Percentiles rank a stretch among this genome's conserved stretches.
Conservation (phyloP, 2,797 vertebrate genomes). For the Phalanger gymnotis region DNA sequence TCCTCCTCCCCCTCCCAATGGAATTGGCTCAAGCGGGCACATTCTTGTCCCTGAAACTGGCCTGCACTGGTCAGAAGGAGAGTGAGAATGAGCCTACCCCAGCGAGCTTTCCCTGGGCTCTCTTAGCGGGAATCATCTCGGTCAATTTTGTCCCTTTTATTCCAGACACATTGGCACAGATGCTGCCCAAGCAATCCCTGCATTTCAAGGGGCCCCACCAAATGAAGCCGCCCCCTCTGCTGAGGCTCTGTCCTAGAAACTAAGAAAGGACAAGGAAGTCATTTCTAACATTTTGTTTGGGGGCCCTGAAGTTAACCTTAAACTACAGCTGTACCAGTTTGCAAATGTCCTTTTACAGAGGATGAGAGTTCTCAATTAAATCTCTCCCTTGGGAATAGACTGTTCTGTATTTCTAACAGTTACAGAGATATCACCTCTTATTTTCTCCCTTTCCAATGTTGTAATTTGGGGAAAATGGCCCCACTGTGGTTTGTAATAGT, state of each 20-base stretch:
- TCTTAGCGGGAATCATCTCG: neutral
- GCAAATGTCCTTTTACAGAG: neutral
- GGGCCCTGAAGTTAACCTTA: neutral
- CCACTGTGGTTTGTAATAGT: slow-evolving; percentile 41
- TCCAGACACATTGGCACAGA: neutral
- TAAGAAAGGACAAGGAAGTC: neutral
- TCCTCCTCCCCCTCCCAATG: neutral
- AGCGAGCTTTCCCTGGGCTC: neutral
- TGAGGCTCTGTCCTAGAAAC: neutral
- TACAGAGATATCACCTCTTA: slow-evolving; percentile 63
- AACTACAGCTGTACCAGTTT: neutral
- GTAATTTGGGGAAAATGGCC: slow-evolving; percentile 42
- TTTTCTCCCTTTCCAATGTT: slow-evolving; percentile 67
- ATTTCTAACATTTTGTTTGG: neutral
- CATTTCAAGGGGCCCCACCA: neutral
- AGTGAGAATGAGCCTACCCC: neutral
- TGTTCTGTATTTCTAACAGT: slow-evolving; percentile 57
- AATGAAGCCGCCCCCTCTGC: neutral
- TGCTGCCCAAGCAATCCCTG: neutral
- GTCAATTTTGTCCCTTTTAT: neutral
- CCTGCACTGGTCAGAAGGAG: neutral
- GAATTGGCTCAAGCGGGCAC: neutral
- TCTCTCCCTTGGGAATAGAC: slow-evolving; percentile 44
- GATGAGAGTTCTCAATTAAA: neutral
- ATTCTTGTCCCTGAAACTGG: neutral